Conservation (phyloP, 2,888 invertebrate species). For the Dorcus parallelipipedus region DNA sequence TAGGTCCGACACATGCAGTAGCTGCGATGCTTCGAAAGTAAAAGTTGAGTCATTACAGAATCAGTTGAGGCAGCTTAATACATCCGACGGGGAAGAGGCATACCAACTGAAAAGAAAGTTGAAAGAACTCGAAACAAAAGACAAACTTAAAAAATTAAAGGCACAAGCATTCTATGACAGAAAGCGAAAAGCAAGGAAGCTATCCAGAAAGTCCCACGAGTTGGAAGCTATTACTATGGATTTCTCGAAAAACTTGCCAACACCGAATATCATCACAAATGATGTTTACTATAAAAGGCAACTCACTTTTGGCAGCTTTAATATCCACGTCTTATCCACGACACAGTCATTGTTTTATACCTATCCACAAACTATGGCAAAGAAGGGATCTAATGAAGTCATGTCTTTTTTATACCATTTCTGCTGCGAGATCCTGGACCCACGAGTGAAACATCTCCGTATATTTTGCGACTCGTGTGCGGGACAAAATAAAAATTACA, state of each 20-base stretch:
- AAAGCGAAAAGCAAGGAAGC: conserved; percentile 2
- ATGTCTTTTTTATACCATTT: neutral
- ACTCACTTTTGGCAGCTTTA: no score
- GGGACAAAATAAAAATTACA: conserved; percentile 32
- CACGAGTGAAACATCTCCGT: neutral
- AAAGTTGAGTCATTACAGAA: no score
- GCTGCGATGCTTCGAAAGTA: no score
- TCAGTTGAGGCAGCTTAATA: no score
- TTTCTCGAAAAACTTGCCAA: no score
- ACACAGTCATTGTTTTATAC: neutral
- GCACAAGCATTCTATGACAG: neutral
- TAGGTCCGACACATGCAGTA: conserved; percentile 2
- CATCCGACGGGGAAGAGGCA: no score
- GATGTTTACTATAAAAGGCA: no score
- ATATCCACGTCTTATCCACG: neutral
- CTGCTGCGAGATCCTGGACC: neutral
- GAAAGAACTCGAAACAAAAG: conserved; percentile 2
- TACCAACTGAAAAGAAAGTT: neutral
- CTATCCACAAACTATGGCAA: neutral
- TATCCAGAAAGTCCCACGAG: neutral
- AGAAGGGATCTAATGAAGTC: neutral
- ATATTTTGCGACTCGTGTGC: conserved; percentile 15
- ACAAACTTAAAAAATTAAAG: conserved; percentile 2
- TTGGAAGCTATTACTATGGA: neutral
- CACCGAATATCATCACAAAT: no score